A percentile compares a stretch with the other conserved stretches of the same genome.
Evolutionary conservation across 2,888 invertebrate genomes (phyloP).

Genomic region (Aphidoletes aphidimyza): DNA sequence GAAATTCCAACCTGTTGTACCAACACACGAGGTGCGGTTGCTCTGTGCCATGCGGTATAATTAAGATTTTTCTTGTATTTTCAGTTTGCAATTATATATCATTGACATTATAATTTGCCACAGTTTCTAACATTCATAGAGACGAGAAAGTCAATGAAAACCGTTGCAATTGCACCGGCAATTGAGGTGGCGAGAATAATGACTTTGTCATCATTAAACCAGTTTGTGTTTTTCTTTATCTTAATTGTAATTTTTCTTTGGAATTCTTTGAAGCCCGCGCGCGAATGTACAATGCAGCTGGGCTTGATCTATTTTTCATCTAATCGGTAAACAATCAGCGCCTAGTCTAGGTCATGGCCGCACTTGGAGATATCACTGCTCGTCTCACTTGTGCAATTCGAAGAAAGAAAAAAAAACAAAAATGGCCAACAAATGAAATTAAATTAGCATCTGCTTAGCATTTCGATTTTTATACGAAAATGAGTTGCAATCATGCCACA

Average conservation of each 20-base stretch:
- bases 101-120: too few species aligned
- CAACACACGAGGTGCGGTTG: background rate
- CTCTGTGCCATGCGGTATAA: background rate
- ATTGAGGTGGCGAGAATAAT: too few species aligned
- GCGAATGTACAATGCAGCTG: background rate
- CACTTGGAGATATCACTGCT: background rate
- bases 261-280: background rate
- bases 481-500: background rate
- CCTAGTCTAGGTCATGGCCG: conserved; percentile 32
- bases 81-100: background rate
- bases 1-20: conserved; percentile 24
- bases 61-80: background rate
- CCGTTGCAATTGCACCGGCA: too few species aligned
- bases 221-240: too few species aligned
- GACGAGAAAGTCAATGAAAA: too few species aligned
- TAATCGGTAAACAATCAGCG: conserved; percentile 17
- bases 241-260: too few species aligned
- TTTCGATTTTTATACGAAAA: background rate
- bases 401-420: background rate
- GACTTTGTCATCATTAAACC: too few species aligned
- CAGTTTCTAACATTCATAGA: too few species aligned
- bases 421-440: background rate
- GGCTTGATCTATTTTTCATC: background rate
- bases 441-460: conserved; percentile 27
- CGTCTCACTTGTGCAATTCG: background rate